These are phyloP conservation scores for Cyanoliseus patagonus DNA, from an alignment of 2,113 vertebrate species.

Conservation along the genomic window DNA sequence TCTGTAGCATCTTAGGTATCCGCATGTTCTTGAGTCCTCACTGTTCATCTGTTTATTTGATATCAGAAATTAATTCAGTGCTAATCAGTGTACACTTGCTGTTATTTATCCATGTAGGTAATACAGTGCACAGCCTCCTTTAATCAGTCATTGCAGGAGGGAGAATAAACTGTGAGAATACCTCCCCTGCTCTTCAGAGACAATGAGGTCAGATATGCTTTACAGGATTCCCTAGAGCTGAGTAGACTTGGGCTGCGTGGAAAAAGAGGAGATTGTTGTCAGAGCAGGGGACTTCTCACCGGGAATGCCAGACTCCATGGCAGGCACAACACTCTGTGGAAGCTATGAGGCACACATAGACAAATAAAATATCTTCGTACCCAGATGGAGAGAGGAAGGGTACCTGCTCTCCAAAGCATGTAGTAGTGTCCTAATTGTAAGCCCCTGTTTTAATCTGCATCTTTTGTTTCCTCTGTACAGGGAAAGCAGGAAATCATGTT, in stretches of 20 bases:
- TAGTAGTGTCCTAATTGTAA: neutral
- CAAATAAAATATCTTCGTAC: neutral
- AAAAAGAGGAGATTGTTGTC: neutral
- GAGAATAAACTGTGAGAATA: neutral
- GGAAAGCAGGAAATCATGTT: neutral
- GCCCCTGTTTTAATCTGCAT: neutral
- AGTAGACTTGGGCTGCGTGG: neutral
- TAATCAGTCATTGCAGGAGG: neutral
- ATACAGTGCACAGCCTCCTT: neutral
- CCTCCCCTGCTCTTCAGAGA: neutral
- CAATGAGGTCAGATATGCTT: neutral
- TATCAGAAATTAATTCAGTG: neutral
- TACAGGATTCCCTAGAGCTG: neutral
- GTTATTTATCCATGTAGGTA: neutral
- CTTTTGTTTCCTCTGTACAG: neutral
- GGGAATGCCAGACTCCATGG: neutral
- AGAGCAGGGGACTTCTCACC: neutral
- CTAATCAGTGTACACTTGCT: neutral
- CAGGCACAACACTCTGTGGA: neutral
- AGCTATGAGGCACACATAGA: neutral
- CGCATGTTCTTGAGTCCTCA: neutral
- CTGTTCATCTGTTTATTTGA: neutral
- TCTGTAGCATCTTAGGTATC: neutral
- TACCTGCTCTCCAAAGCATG: neutral
- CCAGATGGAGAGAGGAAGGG: neutral